Conservation (phyloP, 2,888 invertebrate species). For the Thereva unica region DNA sequence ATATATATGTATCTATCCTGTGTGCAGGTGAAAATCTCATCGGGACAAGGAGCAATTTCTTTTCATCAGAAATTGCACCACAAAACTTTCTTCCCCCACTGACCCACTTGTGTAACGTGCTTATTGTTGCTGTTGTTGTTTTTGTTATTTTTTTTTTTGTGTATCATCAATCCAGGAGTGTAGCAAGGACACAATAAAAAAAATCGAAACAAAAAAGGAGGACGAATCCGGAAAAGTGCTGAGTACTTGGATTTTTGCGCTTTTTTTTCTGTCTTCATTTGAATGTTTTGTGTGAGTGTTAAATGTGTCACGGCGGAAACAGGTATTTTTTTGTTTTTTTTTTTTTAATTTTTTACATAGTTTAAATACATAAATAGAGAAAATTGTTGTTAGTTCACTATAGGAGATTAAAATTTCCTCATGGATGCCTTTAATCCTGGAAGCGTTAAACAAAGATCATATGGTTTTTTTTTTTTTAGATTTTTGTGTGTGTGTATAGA, state of each 20-base stretch:
- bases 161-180: too few species aligned
- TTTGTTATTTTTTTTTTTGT: too few species aligned
- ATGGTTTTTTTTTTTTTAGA: too few species aligned
- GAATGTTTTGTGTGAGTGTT: constrained; percentile 14
- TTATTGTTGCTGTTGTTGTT: too few species aligned
- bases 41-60: constrained; percentile 13
- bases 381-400: constrained; percentile 17
- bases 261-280: not conserved
- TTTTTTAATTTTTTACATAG: too few species aligned
- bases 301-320: constrained; percentile 26
- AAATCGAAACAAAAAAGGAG: constrained; percentile 21
- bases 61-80: constrained; percentile 15
- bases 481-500: too few species aligned
- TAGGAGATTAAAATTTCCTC: constrained; percentile 34
- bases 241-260: constrained; percentile 17
- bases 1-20: not conserved
- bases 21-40: constrained; percentile 33
- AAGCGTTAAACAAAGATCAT: not conserved
- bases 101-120: constrained; percentile 30
- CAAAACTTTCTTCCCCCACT: constrained; percentile 26
- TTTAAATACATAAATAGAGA: not conserved
- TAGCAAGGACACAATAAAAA: not conserved
- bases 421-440: constrained; percentile 26
- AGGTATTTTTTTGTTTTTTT: too few species aligned
- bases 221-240: not conserved